phyloP scores from a whole-genome alignment of 1,140 invertebrate species.

The Lutraria rhynchaena region DNA sequence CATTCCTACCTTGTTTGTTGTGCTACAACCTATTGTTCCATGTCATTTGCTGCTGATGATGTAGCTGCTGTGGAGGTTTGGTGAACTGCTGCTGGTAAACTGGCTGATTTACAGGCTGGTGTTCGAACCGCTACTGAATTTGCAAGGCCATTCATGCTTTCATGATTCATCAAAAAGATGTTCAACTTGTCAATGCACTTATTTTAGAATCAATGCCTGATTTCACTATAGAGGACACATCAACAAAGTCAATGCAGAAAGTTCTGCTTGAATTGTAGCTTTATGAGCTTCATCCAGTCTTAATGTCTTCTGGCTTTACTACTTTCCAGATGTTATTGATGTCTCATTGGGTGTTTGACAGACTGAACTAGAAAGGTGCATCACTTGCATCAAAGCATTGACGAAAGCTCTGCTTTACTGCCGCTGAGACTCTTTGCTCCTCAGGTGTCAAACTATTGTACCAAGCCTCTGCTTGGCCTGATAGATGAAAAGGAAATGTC shows the following conservation, averaged over 20 bases:
- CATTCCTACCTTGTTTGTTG: conserved; percentile 42
- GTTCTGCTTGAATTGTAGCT: conserved; percentile 5
- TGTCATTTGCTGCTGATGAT: too few relatives aligned
- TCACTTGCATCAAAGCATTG: conserved; percentile 13
- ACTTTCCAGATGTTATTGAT: not conserved
- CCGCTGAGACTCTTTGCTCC: not conserved
- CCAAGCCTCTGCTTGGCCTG: not conserved
- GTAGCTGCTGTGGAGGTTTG: too few relatives aligned
- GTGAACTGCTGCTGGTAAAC: not conserved
- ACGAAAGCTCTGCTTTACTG: not conserved
- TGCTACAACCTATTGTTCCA: too few relatives aligned
- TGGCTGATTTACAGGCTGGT: not conserved
- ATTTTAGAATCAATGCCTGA: too few relatives aligned
- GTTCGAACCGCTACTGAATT: too few relatives aligned
- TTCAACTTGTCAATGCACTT: not conserved
- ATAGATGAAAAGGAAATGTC: too few relatives aligned
- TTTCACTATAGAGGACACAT: too few relatives aligned
- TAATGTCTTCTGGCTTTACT: conserved; percentile 21
- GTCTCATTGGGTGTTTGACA: not conserved
- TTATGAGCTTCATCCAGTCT: not conserved
- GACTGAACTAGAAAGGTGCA: not conserved
- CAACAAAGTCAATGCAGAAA: not conserved
- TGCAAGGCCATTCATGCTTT: not conserved
- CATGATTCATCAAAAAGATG: not conserved
- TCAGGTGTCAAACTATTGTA: not conserved